Evolutionary conservation across 2,888 invertebrate genomes (phyloP), one percentile per base, ranked within the genome.

Genomic region (Mactromeris polynyma): DNA sequence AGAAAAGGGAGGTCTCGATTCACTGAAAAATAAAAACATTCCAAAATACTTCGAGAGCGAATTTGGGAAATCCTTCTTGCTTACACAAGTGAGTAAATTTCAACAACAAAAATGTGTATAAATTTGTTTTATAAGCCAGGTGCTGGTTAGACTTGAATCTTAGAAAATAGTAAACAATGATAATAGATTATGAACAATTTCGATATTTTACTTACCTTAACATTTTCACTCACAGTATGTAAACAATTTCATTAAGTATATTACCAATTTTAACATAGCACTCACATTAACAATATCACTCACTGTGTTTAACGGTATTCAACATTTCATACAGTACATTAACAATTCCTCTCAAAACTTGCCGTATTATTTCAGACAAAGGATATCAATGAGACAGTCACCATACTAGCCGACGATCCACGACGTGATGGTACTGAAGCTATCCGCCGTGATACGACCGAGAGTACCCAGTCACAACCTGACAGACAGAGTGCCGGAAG

Each of bases 31-130:
- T n/a, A 94, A 94, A 69, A 93, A 91, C 11, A 95, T 96, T 58
- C 96, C 96, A 21, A 93, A 93, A 36, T 97, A 97, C 90, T 97
- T 97, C 93, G 94, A 96, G 36, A 96, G 96, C 90, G 96, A 96
- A 89, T 94, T 96, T 81, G 96, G 96, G 11, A 96, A 96, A 88
- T 95, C 96, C 19, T 96, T 96, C 91, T 89, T 96, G 0, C 90
- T 95, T 0, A 94, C 96, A 54, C 95, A 96, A 94, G 96, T 96
- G 19, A 73, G 73, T 17, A 46, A 46, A 46, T 46, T 2, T 46
- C 46, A 46, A 26, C 26, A n/a, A 64, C 2, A 26, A 64, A 7
- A 2, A 26, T 9, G 26, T 26, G 26, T 9, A n/a, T 4, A 64
- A 26, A 26, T 2, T n/a, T 64, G 11, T 64, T 7, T 64, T 26